Conservation (phyloP, 2,888 invertebrate genomes). For the Tineola bisselliella region DNA sequence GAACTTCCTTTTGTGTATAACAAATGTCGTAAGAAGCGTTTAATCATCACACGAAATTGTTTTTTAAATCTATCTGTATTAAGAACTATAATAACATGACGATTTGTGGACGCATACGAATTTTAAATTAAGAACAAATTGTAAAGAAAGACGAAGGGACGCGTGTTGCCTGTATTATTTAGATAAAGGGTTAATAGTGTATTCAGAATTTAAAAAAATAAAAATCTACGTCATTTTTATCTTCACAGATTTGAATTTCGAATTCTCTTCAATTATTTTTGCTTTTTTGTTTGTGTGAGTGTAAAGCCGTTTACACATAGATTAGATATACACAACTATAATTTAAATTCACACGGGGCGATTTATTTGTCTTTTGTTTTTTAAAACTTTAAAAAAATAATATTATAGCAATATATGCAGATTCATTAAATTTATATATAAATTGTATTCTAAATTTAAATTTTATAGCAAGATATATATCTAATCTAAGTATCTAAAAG, state of each 20-base stretch:
- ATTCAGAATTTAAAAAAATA: conserved; percentile 7
- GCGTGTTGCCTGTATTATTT: conserved; percentile 12
- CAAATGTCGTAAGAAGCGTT: background rate
- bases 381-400: no score
- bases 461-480: no score
- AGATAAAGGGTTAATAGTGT: conserved; percentile 14
- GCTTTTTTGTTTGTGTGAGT: background rate
- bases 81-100: background rate
- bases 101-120: background rate
- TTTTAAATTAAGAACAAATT: background rate
- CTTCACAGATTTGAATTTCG: background rate
- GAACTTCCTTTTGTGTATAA: conserved; percentile 2
- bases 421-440: no score
- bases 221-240: background rate
- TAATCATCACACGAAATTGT: background rate
- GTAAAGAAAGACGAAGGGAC: conserved; percentile 13
- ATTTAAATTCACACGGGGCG: no score
- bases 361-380: no score
- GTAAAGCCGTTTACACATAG: background rate
- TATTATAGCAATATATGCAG: no score
- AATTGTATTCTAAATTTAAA: no score
- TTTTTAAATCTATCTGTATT: background rate
- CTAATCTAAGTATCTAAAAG: no score
- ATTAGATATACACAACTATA: no score
- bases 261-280: background rate